Percentiles rank a stretch among this genome's conserved stretches.
Conservation (phyloP, 1,140 invertebrate species). For the Drosophila watanabei region DNA sequence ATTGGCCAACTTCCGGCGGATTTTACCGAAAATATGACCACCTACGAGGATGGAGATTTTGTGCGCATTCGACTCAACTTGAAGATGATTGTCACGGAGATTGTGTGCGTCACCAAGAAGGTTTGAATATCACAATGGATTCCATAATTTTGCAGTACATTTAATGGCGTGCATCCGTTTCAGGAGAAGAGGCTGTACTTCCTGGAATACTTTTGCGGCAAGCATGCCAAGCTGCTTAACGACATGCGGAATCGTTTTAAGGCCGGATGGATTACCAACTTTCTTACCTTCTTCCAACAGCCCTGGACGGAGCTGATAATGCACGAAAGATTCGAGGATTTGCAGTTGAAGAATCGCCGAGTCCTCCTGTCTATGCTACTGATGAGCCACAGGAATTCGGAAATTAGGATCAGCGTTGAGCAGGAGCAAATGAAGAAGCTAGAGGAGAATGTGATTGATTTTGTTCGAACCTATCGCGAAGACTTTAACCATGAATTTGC, state of each 20-base stretch:
- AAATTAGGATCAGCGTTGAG: conserved; percentile 2
- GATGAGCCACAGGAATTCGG: conserved; percentile 6
- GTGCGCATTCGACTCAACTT: conserved; percentile 46
- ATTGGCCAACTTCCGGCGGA: conserved; percentile 30
- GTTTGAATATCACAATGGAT: conserved; percentile 2
- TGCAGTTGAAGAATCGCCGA: conserved; percentile 46
- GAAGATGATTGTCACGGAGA: conserved; percentile 40
- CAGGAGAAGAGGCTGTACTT: conserved; percentile 29
- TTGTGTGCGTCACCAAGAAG: conserved; percentile 45
- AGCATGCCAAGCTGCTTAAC: conserved; percentile 55
- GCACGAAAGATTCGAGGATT: conserved; percentile 63
- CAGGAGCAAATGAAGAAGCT: conserved; percentile 23
- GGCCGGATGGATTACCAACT: conserved; percentile 39
- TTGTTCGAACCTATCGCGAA: conserved; percentile 50
- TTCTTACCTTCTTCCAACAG: conserved; percentile 49
- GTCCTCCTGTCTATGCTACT: conserved; percentile 44
- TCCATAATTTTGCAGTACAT: not conserved
- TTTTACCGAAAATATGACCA: conserved; percentile 41
- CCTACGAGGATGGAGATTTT: conserved; percentile 48
- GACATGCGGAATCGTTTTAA: conserved; percentile 49
- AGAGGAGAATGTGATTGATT: conserved; percentile 56
- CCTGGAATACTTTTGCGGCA: conserved; percentile 62
- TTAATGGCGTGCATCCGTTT: not conserved
- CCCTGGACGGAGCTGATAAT: conserved; percentile 69
- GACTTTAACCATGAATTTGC: conserved; percentile 62